Conservation (phyloP, 1,140 invertebrate species). For the Zaprionus camerounensis region DNA sequence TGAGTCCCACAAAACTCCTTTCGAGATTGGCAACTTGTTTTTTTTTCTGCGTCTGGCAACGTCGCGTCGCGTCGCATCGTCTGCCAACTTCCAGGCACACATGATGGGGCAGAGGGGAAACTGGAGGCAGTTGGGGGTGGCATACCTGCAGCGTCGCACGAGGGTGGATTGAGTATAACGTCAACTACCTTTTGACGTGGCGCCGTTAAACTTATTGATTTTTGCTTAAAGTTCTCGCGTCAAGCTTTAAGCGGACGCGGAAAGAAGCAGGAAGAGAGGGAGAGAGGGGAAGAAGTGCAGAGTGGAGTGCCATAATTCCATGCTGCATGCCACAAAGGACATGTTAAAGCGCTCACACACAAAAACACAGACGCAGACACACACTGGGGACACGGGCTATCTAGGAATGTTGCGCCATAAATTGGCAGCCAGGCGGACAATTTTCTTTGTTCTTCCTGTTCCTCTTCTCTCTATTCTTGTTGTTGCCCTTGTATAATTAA, state of each 20-base stretch:
- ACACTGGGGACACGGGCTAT: constrained; percentile 25
- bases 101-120: constrained; percentile 28
- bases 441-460: constrained; percentile 39
- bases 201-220: constrained; percentile 57
- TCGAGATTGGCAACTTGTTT: background rate
- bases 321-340: constrained; percentile 52
- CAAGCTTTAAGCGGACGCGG: constrained; percentile 35
- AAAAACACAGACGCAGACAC: background rate
- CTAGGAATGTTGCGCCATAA: constrained; percentile 52
- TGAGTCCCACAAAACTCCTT: constrained; percentile 1
- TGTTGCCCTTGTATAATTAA: constrained; percentile 60
- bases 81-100: constrained; percentile 6
- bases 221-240: constrained; percentile 50
- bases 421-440: constrained; percentile 43
- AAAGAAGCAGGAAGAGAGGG: background rate
- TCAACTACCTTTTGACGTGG: constrained; percentile 41
- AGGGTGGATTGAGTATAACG: constrained; percentile 31
- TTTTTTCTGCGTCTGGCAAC: constrained; percentile 26
- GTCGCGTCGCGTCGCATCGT: constrained; percentile 25
- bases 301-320: constrained; percentile 35
- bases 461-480: constrained; percentile 6
- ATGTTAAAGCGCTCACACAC: constrained; percentile 47
- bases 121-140: constrained; percentile 32
- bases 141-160: constrained; percentile 54
- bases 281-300: background rate